Conservation (phyloP, 1,140 invertebrate genomes). For the Leptonema lineaticorne region DNA sequence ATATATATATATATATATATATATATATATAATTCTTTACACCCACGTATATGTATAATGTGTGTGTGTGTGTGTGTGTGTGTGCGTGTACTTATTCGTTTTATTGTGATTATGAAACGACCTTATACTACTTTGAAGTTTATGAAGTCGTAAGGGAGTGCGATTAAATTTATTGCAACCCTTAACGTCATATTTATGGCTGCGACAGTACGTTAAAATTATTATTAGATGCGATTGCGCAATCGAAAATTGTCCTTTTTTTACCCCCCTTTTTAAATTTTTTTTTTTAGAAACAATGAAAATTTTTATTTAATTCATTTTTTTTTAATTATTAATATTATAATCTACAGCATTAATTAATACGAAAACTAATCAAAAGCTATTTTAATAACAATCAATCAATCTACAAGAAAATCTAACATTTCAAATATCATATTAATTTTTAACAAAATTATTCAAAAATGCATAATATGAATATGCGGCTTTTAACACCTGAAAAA, state of each 20-base stretch:
- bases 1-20: neutral
- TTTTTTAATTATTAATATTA: no score
- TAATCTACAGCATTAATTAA: no score
- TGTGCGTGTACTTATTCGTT: neutral
- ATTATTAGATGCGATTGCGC: no score
- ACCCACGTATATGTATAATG: no score
- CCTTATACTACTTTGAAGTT: constrained; percentile 6
- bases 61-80: no score
- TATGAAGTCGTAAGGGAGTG: constrained; percentile 1
- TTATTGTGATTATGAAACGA: constrained; percentile 9
- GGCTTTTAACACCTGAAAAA: constrained; percentile 37
- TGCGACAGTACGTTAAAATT: neutral
- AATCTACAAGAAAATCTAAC: neutral
- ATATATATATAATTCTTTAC: neutral
- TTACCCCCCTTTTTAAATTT: no score
- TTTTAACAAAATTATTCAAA: constrained; percentile 28
- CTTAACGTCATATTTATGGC: neutral
- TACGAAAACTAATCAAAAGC: no score
- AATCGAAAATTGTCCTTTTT: neutral
- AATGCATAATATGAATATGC: constrained; percentile 40
- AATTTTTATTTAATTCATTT: no score
- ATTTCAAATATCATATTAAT: constrained; percentile 1
- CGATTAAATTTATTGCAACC: constrained; percentile 11
- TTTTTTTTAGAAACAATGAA: no score
- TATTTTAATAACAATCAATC: no score